Evolutionary conservation across 2,888 invertebrate species (phyloP).

Genomic region (Apamea sordens): DNA sequence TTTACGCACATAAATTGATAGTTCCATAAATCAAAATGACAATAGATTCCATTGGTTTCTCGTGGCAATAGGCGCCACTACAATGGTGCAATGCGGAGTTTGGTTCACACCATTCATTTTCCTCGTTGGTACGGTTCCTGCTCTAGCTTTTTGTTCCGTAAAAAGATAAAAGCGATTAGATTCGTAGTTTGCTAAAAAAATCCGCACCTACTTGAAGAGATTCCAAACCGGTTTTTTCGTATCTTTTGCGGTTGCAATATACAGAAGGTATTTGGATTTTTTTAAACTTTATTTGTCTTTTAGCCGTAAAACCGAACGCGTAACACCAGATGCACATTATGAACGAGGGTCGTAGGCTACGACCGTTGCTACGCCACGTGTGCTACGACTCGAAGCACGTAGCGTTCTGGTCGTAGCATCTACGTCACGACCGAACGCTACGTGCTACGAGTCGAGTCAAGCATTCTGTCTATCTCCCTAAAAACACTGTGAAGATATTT

Average conservation of each 20-base stretch:
- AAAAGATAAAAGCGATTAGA: conserved; percentile 40
- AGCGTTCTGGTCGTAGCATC: neutral
- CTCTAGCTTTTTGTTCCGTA: conserved; percentile 36
- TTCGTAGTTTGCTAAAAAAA: conserved; percentile 22
- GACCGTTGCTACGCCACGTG: neutral
- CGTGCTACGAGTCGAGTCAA: conserved; percentile 10
- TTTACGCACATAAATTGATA: conserved; percentile 42
- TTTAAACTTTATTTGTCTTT: neutral
- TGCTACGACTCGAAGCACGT: neutral
- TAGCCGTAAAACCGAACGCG: neutral
- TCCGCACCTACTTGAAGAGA: neutral
- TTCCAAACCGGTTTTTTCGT: neutral
- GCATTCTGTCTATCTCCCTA: neutral
- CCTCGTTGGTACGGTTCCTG: conserved; percentile 26
- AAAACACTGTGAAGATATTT: neutral
- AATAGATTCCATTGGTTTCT: conserved; percentile 54
- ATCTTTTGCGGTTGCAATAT: neutral
- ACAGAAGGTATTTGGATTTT: neutral
- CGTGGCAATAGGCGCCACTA: conserved; percentile 56
- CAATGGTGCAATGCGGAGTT: conserved; percentile 67
- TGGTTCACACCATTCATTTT: conserved; percentile 51
- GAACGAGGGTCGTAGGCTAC: neutral
- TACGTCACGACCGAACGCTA: neutral
- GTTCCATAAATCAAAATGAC: conserved; percentile 53
- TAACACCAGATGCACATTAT: conserved; percentile 1